Conservation (phyloP, 2,888 invertebrate genomes). For the Cerastoderma edule region DNA sequence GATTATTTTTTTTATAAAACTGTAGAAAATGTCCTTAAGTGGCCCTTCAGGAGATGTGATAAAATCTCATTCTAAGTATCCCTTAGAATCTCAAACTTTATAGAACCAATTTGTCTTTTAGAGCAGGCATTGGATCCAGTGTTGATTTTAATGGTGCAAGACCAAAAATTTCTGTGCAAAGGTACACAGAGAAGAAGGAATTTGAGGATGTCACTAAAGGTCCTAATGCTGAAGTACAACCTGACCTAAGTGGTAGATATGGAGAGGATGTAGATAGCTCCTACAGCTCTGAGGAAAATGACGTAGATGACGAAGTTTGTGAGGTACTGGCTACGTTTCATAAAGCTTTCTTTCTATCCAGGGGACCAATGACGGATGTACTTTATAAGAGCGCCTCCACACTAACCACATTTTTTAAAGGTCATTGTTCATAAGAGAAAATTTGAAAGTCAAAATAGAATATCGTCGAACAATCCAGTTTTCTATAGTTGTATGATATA, state of each 20-base stretch:
- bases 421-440: neutral
- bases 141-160: neutral
- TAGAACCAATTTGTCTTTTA: neutral
- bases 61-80: too few relatives aligned
- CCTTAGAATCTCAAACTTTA: neutral
- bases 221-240: too few relatives aligned
- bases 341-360: too few relatives aligned
- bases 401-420: neutral
- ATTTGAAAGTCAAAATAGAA: too few relatives aligned
- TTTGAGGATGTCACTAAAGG: neutral
- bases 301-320: neutral
- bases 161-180: neutral
- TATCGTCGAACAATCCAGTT: too few relatives aligned
- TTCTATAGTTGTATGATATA: too few relatives aligned
- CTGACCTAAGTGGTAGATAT: neutral
- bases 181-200: neutral
- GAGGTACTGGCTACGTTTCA: neutral
- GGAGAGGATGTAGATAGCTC: neutral
- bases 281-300: neutral
- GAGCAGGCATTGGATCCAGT: neutral
- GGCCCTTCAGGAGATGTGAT: neutral
- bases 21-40: neutral
- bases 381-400: neutral
- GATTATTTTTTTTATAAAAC: neutral
- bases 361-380: neutral